Conservation (phyloP, 2,797 vertebrate genomes). For the Diceros bicornis region DNA sequence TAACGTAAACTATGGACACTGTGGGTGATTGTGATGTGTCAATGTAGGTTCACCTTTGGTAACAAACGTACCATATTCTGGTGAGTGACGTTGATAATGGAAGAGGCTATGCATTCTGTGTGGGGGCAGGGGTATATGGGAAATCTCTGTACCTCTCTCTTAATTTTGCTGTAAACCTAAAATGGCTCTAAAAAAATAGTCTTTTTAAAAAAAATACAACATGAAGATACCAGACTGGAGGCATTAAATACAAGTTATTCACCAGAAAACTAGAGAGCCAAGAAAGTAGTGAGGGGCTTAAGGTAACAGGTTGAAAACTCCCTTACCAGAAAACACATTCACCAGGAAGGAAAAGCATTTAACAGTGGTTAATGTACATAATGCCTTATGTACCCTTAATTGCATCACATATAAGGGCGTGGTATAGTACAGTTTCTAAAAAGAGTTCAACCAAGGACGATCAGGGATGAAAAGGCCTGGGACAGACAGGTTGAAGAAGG, state of each 20-base stretch:
- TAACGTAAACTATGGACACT: neutral
- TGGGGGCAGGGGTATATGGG: neutral
- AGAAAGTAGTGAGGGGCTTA: neutral
- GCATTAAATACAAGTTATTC: constrained; percentile 6
- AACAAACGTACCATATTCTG: neutral
- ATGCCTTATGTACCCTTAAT: neutral
- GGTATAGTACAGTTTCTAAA: constrained; percentile 48
- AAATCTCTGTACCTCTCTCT: neutral
- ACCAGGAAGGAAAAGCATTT: constrained; percentile 51
- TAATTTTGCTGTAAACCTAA: neutral
- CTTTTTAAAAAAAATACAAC: neutral
- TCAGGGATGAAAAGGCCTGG: neutral
- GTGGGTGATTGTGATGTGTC: neutral
- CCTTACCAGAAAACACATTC: constrained; percentile 40
- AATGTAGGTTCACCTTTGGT: neutral
- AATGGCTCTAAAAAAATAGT: neutral
- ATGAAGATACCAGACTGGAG: neutral
- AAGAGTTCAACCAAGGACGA: constrained; percentile 41
- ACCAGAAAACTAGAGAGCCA: constrained; percentile 16
- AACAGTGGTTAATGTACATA: neutral
- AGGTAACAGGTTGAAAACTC: constrained; percentile 56
- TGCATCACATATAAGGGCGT: neutral
- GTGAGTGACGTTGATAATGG: neutral
- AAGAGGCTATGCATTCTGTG: neutral
- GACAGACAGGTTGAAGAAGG: neutral